A percentile compares a stretch with the other conserved stretches of the same genome.
Conservation (phyloP, 2,888 invertebrate species). For the Synanthedon andrenaeformis region DNA sequence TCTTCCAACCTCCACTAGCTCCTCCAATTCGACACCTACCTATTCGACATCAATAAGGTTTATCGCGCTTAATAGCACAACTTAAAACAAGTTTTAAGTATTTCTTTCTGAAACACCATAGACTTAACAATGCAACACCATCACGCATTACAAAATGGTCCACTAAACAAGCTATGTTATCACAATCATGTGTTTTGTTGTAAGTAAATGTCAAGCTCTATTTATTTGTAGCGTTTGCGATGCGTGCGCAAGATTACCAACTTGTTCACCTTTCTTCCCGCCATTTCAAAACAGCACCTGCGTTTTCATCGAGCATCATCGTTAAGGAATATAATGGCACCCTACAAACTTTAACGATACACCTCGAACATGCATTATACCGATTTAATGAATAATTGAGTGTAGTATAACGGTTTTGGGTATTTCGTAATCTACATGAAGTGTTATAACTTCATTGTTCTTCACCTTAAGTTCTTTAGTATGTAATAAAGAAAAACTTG, state of each 20-base stretch:
- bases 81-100: too few relatives aligned
- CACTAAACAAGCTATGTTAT: neutral
- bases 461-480: neutral
- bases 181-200: constrained; percentile 11
- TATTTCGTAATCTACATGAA: neutral
- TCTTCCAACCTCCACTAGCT: too few relatives aligned
- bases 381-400: neutral
- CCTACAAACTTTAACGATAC: neutral
- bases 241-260: constrained; percentile 38
- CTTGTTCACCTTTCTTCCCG: constrained; percentile 50
- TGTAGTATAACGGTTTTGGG: neutral
- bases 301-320: constrained; percentile 7
- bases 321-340: neutral
- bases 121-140: neutral
- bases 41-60: too few relatives aligned
- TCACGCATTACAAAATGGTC: neutral
- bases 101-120: too few relatives aligned
- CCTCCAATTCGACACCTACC: too few relatives aligned
- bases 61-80: too few relatives aligned
- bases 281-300: constrained; percentile 20
- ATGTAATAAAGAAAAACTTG: neutral
- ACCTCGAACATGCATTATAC: neutral
- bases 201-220: constrained; percentile 48
- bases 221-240: constrained; percentile 40
- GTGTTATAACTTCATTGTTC: neutral